Evolutionary conservation across 2,113 vertebrate genomes (phyloP), one percentile per base, ranked within the genome.

Genomic region (Cyphomyrus discorhynchus): DNA sequence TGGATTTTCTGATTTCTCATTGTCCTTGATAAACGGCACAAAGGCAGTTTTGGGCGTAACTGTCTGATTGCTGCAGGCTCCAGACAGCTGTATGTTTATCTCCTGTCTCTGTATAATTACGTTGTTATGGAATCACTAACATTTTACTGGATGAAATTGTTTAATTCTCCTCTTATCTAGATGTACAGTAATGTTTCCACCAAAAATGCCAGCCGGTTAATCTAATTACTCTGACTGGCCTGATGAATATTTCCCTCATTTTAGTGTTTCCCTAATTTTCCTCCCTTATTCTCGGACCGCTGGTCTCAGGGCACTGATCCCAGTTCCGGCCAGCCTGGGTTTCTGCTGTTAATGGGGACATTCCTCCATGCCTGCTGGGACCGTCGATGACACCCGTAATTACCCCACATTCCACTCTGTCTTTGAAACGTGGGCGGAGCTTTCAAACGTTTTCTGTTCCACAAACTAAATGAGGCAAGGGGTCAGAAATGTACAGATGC

Each of bases 331-430:
- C 86, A 87, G 90, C 91, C 53, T 6, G 77, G 47, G 89, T 92
- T 62, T 85, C 87, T 93, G 93, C 90, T 91, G 92, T 89, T 89
- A 92, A 91, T 35, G 10, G 89, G 91, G 90, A 89, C 90, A 50
- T 88, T 58, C 42, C 83, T 0, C 11, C 27, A 45, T 88, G 92
- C 92, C 90, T 92, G 89, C 77, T 49, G 90, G 91, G 89, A 92
- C 92, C 90, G 91, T 89, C 91, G 92, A 93, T 92, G 91, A 93
- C 90, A 92, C 70, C 53, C 27, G 19, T 82, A 82, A 89, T 88
- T 89, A 91, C 88, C 74, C 86, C n/a, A 58, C 88, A 90, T 92
- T 92, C 91, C 91, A 87, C 39, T 87, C 88, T 92, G 91, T 91
- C 90, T 86, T 85, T 46, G 89, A 90, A 82, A 90, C 52, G 49